A percentile compares a stretch with the other conserved stretches of the same genome.
Conservation (phyloP, 1,140 invertebrate genomes). For the Sarcophaga bullata region DNA sequence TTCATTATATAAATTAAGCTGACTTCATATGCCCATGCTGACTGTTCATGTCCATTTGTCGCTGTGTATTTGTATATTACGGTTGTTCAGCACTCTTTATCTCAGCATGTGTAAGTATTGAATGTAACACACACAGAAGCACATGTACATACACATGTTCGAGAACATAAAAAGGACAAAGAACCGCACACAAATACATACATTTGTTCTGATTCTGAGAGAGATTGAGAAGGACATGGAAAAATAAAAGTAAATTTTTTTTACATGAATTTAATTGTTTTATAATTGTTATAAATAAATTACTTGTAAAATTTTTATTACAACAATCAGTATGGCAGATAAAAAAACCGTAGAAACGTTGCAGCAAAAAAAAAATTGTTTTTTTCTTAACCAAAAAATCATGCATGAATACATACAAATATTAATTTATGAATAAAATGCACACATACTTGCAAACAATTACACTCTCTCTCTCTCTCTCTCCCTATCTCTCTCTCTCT, state of each 20-base stretch:
- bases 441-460: neutral
- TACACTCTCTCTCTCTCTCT: no score
- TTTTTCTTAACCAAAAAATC: no score
- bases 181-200: no score
- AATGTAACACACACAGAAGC: neutral
- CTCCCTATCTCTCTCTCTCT: no score
- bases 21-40: neutral
- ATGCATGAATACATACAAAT: neutral
- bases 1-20: constrained; percentile 12
- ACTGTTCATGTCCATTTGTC: neutral
- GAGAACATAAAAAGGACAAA: no score
- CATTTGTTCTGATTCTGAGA: no score
- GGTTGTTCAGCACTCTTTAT: no score
- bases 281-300: constrained; percentile 41
- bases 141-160: neutral
- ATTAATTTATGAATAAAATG: neutral
- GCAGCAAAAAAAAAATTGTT: neutral
- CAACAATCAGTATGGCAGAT: constrained; percentile 12
- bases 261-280: constrained; percentile 34
- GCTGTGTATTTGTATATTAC: neutral
- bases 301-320: constrained; percentile 36
- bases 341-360: neutral
- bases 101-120: neutral
- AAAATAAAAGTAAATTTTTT: neutral
- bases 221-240: neutral